phyloP scores from a whole-genome alignment of 2,113 vertebrate genomes.

The Scatophagus argus region DNA sequence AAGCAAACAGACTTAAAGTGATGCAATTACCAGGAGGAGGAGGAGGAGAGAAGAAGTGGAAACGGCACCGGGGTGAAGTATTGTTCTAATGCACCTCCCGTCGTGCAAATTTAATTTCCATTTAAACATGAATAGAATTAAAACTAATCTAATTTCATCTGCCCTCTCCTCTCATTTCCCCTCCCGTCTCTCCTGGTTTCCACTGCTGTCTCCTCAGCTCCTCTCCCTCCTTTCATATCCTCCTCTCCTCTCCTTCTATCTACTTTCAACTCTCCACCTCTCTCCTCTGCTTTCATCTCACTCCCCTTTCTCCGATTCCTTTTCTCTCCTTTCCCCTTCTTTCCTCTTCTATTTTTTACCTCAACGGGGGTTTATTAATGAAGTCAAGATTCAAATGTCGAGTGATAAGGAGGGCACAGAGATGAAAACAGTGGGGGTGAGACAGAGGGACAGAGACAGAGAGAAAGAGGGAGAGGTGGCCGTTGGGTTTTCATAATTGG shows the following conservation, averaged over 20 bases:
- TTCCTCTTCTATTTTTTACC: slow-evolving; percentile 36
- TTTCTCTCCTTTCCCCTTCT: background rate
- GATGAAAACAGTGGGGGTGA: slow-evolving; percentile 28
- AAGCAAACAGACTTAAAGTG: slow-evolving; percentile 42
- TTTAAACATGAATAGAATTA: slow-evolving; percentile 56
- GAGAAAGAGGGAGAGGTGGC: slow-evolving; percentile 60
- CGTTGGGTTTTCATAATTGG: slow-evolving; percentile 77
- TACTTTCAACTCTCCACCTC: slow-evolving; percentile 53
- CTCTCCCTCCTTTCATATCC: slow-evolving; percentile 2
- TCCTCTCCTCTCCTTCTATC: slow-evolving; percentile 28
- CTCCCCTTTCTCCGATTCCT: background rate
- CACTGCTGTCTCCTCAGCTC: slow-evolving; percentile 9
- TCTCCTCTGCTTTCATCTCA: slow-evolving; percentile 21
- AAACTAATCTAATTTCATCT: slow-evolving; percentile 60
- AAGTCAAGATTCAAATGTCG: slow-evolving; percentile 13
- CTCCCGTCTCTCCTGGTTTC: slow-evolving; percentile 4
- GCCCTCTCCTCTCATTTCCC: slow-evolving; percentile 19
- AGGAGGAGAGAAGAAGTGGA: slow-evolving; percentile 36
- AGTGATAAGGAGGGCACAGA: background rate
- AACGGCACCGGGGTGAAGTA: slow-evolving; percentile 32
- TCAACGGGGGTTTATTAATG: slow-evolving; percentile 56
- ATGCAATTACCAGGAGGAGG: slow-evolving; percentile 31
- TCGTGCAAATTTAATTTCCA: slow-evolving; percentile 66
- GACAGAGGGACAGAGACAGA: slow-evolving; percentile 27
- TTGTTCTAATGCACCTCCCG: slow-evolving; percentile 50